Evolutionary conservation across 2,888 invertebrate species (phyloP).

Genomic region (Alentia gelatinosa): DNA sequence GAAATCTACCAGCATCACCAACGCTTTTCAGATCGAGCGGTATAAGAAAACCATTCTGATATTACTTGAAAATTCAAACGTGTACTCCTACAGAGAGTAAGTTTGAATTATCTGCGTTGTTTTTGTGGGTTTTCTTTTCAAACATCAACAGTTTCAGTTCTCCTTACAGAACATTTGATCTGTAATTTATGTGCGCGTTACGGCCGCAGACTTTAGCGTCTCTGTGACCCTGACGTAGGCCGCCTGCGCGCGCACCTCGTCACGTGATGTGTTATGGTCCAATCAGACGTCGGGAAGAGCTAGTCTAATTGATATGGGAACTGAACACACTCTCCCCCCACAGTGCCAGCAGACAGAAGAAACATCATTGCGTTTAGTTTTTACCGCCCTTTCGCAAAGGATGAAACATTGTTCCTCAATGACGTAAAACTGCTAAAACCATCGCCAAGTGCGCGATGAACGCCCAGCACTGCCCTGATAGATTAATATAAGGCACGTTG

Average conservation of each 20-base stretch:
- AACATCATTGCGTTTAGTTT: neutral
- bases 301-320: neutral
- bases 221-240: too few species aligned
- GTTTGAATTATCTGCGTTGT: too few species aligned
- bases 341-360: neutral
- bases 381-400: neutral
- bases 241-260: neutral
- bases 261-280: neutral
- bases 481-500: neutral
- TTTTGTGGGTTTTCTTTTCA: neutral
- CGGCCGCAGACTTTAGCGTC: too few species aligned
- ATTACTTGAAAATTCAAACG: too few species aligned
- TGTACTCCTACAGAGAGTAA: too few species aligned
- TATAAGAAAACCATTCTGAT: too few species aligned
- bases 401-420: slow-evolving; percentile 1
- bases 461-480: neutral
- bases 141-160: neutral
- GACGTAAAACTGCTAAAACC: neutral
- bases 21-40: neutral
- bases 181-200: neutral
- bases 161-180: neutral
- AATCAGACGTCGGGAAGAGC: neutral
- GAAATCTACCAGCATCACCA: neutral
- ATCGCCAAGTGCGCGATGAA: neutral
- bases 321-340: neutral